Conservation (phyloP, 2,113 vertebrate species). For the Cyanistes caeruleus region DNA sequence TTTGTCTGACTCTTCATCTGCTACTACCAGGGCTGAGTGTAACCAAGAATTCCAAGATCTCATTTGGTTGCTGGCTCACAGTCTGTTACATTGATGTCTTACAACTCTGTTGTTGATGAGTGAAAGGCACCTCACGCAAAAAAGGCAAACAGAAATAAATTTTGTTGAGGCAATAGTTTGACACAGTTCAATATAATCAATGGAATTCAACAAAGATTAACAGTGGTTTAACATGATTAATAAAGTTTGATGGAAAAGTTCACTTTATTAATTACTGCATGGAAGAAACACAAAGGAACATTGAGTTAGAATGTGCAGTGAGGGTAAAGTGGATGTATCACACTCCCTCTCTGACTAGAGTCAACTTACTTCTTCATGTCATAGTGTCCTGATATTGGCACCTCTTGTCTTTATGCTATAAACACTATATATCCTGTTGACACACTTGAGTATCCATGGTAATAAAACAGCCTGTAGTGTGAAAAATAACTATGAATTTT, state of each 20-base stretch:
- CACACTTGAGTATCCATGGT: not conserved
- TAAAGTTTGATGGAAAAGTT: not conserved
- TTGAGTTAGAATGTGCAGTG: not conserved
- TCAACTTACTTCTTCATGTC: not conserved
- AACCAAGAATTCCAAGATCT: not conserved
- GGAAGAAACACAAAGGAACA: not conserved
- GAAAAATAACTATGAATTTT: not conserved
- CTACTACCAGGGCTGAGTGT: not conserved
- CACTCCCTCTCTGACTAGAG: not conserved
- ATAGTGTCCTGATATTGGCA: not conserved
- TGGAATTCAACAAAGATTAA: not conserved
- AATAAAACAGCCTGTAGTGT: not conserved
- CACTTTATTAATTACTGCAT: not conserved
- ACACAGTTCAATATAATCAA: not conserved
- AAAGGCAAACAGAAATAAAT: not conserved
- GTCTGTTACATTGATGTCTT: not conserved
- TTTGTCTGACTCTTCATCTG: not conserved
- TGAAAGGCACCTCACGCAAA: not conserved
- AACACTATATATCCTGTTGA: not conserved
- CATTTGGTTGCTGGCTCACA: not conserved
- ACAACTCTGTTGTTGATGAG: not conserved
- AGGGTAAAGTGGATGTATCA: not conserved
- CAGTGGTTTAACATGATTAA: not conserved
- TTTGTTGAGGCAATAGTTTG: not conserved
- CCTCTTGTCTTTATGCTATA: not conserved